Percentiles rank a stretch among this genome's conserved stretches.
phyloP scores from a whole-genome alignment of 2,888 invertebrate species.

The Uropetala carovei region DNA sequence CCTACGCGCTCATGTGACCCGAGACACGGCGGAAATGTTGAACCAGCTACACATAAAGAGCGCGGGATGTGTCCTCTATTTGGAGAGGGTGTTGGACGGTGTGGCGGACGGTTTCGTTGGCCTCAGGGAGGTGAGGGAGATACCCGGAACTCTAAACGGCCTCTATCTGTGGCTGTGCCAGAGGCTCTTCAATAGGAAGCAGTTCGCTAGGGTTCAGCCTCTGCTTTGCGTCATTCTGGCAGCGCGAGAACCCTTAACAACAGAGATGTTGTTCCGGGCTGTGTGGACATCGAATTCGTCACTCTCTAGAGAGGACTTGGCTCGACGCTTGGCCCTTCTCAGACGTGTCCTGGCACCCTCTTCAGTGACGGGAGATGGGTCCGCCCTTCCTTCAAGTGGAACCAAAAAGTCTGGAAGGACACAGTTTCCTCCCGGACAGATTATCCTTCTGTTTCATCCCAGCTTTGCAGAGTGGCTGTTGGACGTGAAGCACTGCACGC shows the following conservation, averaged over 20 bases:
- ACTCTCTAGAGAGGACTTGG: conserved; percentile 88
- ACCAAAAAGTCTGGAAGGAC: conserved; percentile 53
- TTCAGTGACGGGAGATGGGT: conserved; percentile 67
- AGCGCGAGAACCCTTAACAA: conserved; percentile 89
- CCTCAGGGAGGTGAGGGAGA: conserved; percentile 92
- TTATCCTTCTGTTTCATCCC: conserved; percentile 88
- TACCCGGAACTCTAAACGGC: conserved; percentile 96
- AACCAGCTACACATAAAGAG: conserved; percentile 97
- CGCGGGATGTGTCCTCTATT: conserved; percentile 92
- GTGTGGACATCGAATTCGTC: conserved; percentile 87
- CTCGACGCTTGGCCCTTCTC: conserved; percentile 85
- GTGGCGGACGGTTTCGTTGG: conserved; percentile 96
- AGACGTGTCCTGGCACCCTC: conserved; percentile 79
- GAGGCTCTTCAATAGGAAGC: conserved; percentile 91
- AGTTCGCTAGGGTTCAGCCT: conserved; percentile 89
- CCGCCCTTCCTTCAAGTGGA: conserved; percentile 39
- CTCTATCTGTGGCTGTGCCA: conserved; percentile 97
- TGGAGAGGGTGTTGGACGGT: conserved; percentile 93
- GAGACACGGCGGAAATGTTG: conserved; percentile 94
- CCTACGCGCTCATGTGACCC: conserved; percentile 90
- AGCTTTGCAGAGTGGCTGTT: conserved; percentile 96
- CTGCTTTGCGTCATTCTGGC: conserved; percentile 92
- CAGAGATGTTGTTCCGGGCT: conserved; percentile 88
- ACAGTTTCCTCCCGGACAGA: conserved; percentile 39
- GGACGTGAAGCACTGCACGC: conserved; percentile 98